phyloP scores from a whole-genome alignment of 2,888 invertebrate genomes.

The Cataglyphis cursor region DNA sequence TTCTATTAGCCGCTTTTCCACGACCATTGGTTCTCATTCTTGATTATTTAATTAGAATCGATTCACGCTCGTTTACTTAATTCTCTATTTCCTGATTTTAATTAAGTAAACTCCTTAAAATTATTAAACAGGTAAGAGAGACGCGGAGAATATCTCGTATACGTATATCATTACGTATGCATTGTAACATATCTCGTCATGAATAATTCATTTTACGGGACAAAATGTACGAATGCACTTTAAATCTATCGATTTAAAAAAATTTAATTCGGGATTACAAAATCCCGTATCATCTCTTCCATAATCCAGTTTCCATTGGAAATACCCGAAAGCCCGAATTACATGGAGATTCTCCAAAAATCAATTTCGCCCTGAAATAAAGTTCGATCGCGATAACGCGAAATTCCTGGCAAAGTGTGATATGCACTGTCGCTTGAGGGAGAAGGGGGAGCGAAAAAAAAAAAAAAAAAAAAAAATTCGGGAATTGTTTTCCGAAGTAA shows the following conservation, averaged over 20 bases:
- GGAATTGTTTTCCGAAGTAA: conserved; percentile 47
- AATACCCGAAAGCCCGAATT: conserved; percentile 42
- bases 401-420: conserved; percentile 39
- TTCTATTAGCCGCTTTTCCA: conserved; percentile 48
- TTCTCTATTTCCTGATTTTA: conserved; percentile 60
- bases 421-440: conserved; percentile 6
- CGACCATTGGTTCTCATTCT: conserved; percentile 34
- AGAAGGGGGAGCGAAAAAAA: not conserved
- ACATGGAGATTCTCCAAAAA: conserved; percentile 17
- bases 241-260: conserved; percentile 45
- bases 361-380: conserved; percentile 39
- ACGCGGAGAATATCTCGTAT: not conserved
- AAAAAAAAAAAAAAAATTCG: not conserved
- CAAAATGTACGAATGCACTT: conserved; percentile 11
- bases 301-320: conserved; percentile 6
- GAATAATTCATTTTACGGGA: not conserved
- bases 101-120: not conserved
- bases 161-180: not conserved
- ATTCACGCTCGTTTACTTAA: conserved; percentile 72
- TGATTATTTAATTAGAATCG: conserved; percentile 73
- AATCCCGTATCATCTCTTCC: not conserved
- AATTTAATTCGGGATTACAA: conserved; percentile 38
- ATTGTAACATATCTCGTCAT: not conserved
- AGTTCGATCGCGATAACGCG: conserved; percentile 26
- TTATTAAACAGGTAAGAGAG: not conserved